Percentiles rank a stretch among this genome's conserved stretches.
These are phyloP conservation scores for Spea bombifrons DNA, from an alignment of 2,113 vertebrate genomes.

Conservation along the genomic window DNA sequence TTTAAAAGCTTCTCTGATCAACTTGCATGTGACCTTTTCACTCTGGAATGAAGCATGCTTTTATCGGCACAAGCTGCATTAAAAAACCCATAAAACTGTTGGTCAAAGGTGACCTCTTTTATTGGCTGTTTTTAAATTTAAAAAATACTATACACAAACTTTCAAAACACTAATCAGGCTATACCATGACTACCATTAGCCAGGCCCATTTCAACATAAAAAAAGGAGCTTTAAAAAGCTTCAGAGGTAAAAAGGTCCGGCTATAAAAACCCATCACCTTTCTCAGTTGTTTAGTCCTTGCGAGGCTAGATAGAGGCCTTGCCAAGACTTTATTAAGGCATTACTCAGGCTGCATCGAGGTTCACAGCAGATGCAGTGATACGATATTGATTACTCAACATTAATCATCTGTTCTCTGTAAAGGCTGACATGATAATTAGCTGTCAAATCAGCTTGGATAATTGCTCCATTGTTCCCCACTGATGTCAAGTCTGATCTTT, in stretches of 20 bases:
- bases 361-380: slow-evolving; percentile 29
- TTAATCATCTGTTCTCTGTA: slow-evolving; percentile 24
- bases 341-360: neutral
- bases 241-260: slow-evolving; percentile 44
- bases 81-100: slow-evolving; percentile 56
- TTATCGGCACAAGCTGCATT: slow-evolving; percentile 60
- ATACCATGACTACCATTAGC: slow-evolving; percentile 42
- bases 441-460: slow-evolving; percentile 51
- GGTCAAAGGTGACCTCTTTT: slow-evolving; percentile 45
- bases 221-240: slow-evolving; percentile 39
- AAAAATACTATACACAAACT: slow-evolving; percentile 35
- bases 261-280: slow-evolving; percentile 45
- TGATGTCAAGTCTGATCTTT: slow-evolving; percentile 41
- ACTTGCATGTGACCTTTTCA: slow-evolving; percentile 63
- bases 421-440: slow-evolving; percentile 42
- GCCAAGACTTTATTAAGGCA: slow-evolving; percentile 42
- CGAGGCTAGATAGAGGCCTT: neutral
- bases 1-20: slow-evolving; percentile 65
- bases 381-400: slow-evolving; percentile 45
- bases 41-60: slow-evolving; percentile 67
- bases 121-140: slow-evolving; percentile 17
- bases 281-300: slow-evolving; percentile 21
- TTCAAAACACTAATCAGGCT: slow-evolving; percentile 44
- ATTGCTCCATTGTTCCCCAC: slow-evolving; percentile 52
- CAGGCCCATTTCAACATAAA: slow-evolving; percentile 36